A percentile compares a stretch with the other conserved stretches of the same genome.
Conservation (phyloP, 2,113 vertebrate genomes). For the Platichthys stellatus region DNA sequence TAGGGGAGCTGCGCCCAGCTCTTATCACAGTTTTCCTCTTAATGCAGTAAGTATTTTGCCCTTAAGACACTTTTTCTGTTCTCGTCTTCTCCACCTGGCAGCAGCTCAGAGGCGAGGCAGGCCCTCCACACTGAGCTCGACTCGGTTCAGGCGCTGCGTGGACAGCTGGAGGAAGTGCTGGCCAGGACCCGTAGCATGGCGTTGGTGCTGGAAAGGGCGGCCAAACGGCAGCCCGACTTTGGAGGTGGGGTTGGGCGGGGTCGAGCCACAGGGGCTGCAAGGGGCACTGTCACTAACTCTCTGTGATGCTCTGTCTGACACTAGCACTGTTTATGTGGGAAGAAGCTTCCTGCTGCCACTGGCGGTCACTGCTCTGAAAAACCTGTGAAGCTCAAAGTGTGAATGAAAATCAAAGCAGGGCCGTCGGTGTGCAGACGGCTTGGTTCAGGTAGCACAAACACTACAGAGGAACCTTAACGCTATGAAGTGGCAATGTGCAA, state of each 20-base stretch:
- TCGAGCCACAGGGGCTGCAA: slow-evolving; percentile 86
- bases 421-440: slow-evolving; percentile 49
- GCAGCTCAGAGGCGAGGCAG: slow-evolving; percentile 84
- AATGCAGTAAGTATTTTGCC: neutral
- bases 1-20: slow-evolving; percentile 59
- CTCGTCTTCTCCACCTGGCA: slow-evolving; percentile 18
- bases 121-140: slow-evolving; percentile 89
- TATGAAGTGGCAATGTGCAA: slow-evolving; percentile 56
- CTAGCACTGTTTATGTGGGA: slow-evolving; percentile 48
- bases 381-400: neutral
- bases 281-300: slow-evolving; percentile 72
- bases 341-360: slow-evolving; percentile 41
- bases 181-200: slow-evolving; percentile 87
- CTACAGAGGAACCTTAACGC: slow-evolving; percentile 30
- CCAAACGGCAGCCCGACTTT: slow-evolving; percentile 83
- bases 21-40: neutral
- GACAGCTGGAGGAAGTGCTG: slow-evolving; percentile 92
- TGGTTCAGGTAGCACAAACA: slow-evolving; percentile 46
- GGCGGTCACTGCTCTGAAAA: slow-evolving; percentile 25
- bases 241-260: slow-evolving; percentile 95
- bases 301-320: slow-evolving; percentile 56
- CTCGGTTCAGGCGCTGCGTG: slow-evolving; percentile 87
- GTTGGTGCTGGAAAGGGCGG: slow-evolving; percentile 85
- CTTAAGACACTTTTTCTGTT: neutral
- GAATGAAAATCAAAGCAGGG: slow-evolving; percentile 16